Evolutionary conservation across 2,113 vertebrate species (phyloP).

Genomic region (Todiramphus chloris): DNA sequence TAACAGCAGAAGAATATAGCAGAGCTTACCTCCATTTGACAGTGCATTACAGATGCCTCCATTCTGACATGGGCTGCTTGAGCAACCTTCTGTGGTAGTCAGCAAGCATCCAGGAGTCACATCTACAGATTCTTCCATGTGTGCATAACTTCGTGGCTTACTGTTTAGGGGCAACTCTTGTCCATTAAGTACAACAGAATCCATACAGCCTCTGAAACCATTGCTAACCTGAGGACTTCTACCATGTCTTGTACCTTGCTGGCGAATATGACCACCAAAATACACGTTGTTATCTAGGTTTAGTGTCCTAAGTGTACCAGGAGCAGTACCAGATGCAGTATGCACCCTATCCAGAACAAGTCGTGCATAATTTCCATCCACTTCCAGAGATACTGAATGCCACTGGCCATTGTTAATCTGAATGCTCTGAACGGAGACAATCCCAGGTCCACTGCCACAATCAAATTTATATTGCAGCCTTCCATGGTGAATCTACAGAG

Average conservation of each 20-base stretch:
- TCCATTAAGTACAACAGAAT: conserved; percentile 88
- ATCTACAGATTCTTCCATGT: conserved; percentile 90
- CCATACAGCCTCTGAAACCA: conserved; percentile 93
- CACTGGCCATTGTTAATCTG: conserved; percentile 94
- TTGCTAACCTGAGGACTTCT: conserved; percentile 83
- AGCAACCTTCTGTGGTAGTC: conserved; percentile 81
- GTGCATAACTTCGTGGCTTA: conserved; percentile 79
- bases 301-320: conserved; percentile 91
- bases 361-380: conserved; percentile 92
- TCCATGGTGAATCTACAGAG: conserved; percentile 88
- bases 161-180: conserved; percentile 89
- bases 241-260: conserved; percentile 78
- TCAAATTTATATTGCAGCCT: conserved; percentile 96
- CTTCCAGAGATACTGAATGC: conserved; percentile 90
- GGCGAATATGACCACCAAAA: conserved; percentile 91
- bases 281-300: conserved; percentile 91
- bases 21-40: conserved; percentile 83
- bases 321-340: conserved; percentile 91
- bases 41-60: conserved; percentile 86
- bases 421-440: conserved; percentile 93
- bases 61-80: conserved; percentile 90
- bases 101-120: conserved; percentile 87
- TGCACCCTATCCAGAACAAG: conserved; percentile 92
- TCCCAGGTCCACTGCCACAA: conserved; percentile 94
- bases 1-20: background rate